These are phyloP conservation scores for Aquatica leii DNA, from an alignment of 2,888 invertebrate genomes.

Conservation along the genomic window DNA sequence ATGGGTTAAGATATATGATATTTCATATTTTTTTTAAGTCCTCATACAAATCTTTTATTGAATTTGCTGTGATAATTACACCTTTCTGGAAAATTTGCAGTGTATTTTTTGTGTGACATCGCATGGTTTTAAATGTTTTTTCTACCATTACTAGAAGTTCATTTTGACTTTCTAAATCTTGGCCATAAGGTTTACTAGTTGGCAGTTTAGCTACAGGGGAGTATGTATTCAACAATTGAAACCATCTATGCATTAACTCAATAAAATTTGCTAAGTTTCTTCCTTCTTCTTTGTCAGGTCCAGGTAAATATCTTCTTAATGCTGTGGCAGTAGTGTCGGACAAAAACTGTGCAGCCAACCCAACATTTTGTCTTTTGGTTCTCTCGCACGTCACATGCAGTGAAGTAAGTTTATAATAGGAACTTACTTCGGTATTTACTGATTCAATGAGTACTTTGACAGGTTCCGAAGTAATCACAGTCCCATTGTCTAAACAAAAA, in stretches of 20 bases:
- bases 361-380: constrained; percentile 38
- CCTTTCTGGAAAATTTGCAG: constrained; percentile 20
- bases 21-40: constrained; percentile 7
- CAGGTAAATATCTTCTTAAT: constrained; percentile 32
- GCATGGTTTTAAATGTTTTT: constrained; percentile 15
- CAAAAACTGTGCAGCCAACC: constrained; percentile 38
- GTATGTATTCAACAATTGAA: constrained; percentile 37
- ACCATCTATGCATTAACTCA: constrained; percentile 41
- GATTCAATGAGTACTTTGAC: constrained; percentile 3
- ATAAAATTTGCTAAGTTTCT: constrained; percentile 20
- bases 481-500: constrained; percentile 29
- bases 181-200: constrained; percentile 20
- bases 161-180: constrained; percentile 14
- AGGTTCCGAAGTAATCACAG: constrained; percentile 12
- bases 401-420: constrained; percentile 28
- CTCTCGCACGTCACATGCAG: constrained; percentile 34
- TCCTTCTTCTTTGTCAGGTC: constrained; percentile 11
- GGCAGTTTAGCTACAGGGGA: neutral
- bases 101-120: neutral
- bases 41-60: constrained; percentile 13
- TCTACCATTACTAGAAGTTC: neutral
- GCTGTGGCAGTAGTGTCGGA: constrained; percentile 41
- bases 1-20: neutral
- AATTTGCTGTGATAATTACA: constrained; percentile 4
- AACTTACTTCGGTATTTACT: constrained; percentile 24